Conservation (phyloP, 2,888 invertebrate genomes). For the Melangyna quadrimaculata region DNA sequence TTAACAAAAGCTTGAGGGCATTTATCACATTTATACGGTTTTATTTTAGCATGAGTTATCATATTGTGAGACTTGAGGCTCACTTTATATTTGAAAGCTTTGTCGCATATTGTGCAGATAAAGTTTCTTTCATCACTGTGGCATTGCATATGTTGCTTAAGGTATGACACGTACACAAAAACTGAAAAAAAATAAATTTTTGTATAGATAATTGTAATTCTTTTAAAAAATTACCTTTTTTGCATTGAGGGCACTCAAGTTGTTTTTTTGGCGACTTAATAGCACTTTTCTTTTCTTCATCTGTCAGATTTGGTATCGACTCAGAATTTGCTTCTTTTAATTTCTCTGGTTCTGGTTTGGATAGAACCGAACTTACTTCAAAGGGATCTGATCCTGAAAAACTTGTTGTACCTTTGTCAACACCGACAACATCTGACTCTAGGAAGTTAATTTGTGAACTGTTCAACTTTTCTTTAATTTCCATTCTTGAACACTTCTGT, state of each 20-base stretch:
- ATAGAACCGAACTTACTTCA: neutral
- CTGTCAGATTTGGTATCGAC: neutral
- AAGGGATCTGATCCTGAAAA: neutral
- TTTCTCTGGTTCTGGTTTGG: neutral
- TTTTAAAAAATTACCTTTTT: neutral
- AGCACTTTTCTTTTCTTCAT: no score
- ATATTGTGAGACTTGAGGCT: neutral
- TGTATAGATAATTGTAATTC: neutral
- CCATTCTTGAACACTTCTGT: neutral
- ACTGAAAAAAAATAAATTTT: neutral
- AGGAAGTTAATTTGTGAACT: neutral
- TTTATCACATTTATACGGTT: constrained; percentile 11
- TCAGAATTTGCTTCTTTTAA: neutral
- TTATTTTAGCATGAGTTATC: constrained; percentile 1
- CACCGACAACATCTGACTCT: neutral
- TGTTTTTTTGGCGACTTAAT: neutral
- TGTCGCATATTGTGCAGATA: neutral
- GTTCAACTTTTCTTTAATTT: neutral
- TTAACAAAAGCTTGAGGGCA: constrained; percentile 2
- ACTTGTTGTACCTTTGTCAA: neutral
- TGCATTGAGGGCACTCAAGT: constrained; percentile 1
- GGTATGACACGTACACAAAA: neutral
- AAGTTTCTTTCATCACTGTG: neutral
- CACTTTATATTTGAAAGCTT: constrained; percentile 7
- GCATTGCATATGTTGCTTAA: constrained; percentile 11